Conservation (phyloP, 1,140 invertebrate genomes). For the Trichoplusia ni region DNA sequence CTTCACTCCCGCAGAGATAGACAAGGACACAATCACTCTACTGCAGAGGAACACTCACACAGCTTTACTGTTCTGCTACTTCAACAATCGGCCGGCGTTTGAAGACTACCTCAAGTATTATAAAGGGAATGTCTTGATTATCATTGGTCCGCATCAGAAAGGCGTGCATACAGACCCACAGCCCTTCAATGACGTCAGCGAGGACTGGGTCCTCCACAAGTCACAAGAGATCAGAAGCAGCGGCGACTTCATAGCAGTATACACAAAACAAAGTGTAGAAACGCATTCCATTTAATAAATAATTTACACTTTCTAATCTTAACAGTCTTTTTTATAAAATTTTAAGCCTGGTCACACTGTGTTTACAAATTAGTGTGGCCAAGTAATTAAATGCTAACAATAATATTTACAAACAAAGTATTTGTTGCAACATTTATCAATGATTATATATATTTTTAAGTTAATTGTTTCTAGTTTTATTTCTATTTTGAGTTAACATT, state of each 20-base stretch:
- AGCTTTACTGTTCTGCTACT: conserved; percentile 89
- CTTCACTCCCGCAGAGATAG: conserved; percentile 56
- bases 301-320: conserved; percentile 18
- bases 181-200: conserved; percentile 83
- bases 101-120: conserved; percentile 84
- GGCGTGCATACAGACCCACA: conserved; percentile 86
- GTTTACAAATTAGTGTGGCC: background rate
- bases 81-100: conserved; percentile 87
- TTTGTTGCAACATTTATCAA: conserved; percentile 16
- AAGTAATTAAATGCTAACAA: background rate
- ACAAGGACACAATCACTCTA: conserved; percentile 55
- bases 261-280: conserved; percentile 47
- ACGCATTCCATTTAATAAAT: conserved; percentile 30
- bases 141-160: conserved; percentile 86
- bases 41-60: conserved; percentile 60
- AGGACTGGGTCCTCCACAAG: conserved; percentile 60
- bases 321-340: conserved; percentile 23
- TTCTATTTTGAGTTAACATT: no score
- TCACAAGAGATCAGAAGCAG: conserved; percentile 70
- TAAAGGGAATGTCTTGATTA: conserved; percentile 83
- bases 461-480: no score
- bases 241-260: conserved; percentile 72
- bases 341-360: background rate
- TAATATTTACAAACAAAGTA: background rate
- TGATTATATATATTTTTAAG: no score